Evolutionary conservation across 1,140 invertebrate genomes (phyloP).

Genomic region (Varroa destructor): DNA sequence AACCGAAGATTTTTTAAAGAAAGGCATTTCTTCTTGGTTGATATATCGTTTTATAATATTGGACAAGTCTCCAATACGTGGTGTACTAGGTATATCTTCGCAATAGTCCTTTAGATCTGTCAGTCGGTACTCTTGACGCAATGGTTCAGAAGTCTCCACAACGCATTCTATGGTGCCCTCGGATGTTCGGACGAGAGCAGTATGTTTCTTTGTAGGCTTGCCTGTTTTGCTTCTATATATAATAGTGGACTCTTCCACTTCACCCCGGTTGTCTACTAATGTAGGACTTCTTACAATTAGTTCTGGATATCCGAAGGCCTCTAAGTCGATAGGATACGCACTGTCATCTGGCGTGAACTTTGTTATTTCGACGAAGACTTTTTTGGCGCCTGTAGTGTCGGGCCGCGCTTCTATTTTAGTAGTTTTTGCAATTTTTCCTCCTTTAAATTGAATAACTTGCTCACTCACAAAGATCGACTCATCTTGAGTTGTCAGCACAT

Average conservation of each 20-base stretch:
- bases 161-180: background rate
- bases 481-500: background rate
- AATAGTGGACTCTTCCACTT: background rate
- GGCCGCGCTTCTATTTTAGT: background rate
- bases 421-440: background rate
- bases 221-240: background rate
- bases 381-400: background rate
- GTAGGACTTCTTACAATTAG: background rate
- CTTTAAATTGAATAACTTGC: background rate
- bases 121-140: background rate
- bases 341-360: conserved; percentile 1
- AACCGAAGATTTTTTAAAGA: too few relatives aligned
- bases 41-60: background rate
- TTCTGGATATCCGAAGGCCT: conserved; percentile 1
- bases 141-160: background rate
- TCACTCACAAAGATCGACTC: background rate
- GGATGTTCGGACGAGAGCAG: background rate
- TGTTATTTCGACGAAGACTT: background rate
- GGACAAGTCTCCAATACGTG: conserved; percentile 5
- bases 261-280: background rate
- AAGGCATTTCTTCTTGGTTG: background rate
- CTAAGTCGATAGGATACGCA: background rate
- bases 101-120: background rate
- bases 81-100: background rate
- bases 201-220: background rate